Base-by-base conservation (phyloP, 2,797 vertebrate species). In the Tarsius wallacei region DNA sequence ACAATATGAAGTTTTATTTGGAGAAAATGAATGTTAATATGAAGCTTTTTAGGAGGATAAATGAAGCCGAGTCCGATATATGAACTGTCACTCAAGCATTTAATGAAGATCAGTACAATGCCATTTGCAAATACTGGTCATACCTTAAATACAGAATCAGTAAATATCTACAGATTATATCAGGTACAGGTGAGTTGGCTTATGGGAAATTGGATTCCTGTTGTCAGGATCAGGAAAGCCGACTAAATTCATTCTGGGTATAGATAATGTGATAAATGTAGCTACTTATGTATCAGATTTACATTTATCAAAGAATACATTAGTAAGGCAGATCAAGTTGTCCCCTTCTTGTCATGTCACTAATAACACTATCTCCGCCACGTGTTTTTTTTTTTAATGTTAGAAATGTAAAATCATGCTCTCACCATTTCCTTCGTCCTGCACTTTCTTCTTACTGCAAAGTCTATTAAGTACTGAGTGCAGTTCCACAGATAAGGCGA, bases 231-330 rank as follows among this genome's bases (percentile, higher is more conserved):
- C 89, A 76, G 53, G 55, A 26, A 14, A 86, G 22, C 21, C 66
- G 26, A 71, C 13, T 93, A 70, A 57, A 26, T 96, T 94, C 28
- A n/a, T 87, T 78, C 53, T 90, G 83, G 24, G 1, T 59, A n/a
- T 93, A 55, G 49, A 63, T 87, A 83, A 87, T 51, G 7, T 61
- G n/a, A 61, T 73, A 66, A 64, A 59, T 26, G 59, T 83, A 70
- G 53, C 24, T 83, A 26, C 42, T 74, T 74, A 55, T 83, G 26
- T 36, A 84, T 71, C 1, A 2, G 12, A 77, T 51, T 94, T 88
- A 74, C 88, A 49, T 49, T 24, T 64, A 64, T 86, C 73, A 28
- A 90, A 68, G 66, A 74, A 22, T 59, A 61, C 64, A 86, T 53
- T 26, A 63, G 55, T 61, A 84, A 57, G 31, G 15, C 26, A n/a